A percentile compares a stretch with the other conserved stretches of the same genome.
Conservation (phyloP, 2,797 vertebrate species). For the Hyperoplus lanceolatus region DNA sequence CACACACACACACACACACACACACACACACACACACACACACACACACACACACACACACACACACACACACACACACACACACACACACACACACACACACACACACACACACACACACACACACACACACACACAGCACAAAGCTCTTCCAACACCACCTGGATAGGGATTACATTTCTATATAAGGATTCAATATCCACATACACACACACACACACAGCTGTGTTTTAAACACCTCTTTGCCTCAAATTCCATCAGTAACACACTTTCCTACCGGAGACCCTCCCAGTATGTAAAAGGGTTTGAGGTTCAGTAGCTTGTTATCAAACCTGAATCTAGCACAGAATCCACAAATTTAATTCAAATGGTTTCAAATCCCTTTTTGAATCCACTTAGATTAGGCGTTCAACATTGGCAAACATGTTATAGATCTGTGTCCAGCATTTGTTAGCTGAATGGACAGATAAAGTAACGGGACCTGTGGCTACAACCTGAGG, state of each 20-base stretch:
- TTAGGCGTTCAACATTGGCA: background rate
- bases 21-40: background rate
- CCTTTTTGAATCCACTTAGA: background rate
- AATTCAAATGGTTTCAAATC: background rate
- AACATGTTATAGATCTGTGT: background rate
- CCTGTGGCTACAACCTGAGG: background rate
- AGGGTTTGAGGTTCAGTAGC: too few species aligned
- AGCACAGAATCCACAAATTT: background rate
- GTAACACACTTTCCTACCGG: slow-evolving; percentile 26
- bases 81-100: background rate
- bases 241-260: slow-evolving; percentile 18
- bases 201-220: slow-evolving; percentile 11
- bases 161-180: slow-evolving; percentile 56
- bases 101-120: slow-evolving; percentile 3
- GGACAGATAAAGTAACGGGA: background rate
- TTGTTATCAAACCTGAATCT: slow-evolving; percentile 8
- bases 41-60: background rate
- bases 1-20: slow-evolving; percentile 1
- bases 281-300: slow-evolving; percentile 18
- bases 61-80: background rate
- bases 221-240: slow-evolving; percentile 24
- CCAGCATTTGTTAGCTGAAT: background rate
- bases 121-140: too few species aligned
- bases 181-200: slow-evolving; percentile 23
- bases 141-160: slow-evolving; percentile 37